Percentiles rank a stretch among this genome's conserved stretches.
Conservation (phyloP, 2,797 vertebrate species). For the Diplodus sargus region DNA sequence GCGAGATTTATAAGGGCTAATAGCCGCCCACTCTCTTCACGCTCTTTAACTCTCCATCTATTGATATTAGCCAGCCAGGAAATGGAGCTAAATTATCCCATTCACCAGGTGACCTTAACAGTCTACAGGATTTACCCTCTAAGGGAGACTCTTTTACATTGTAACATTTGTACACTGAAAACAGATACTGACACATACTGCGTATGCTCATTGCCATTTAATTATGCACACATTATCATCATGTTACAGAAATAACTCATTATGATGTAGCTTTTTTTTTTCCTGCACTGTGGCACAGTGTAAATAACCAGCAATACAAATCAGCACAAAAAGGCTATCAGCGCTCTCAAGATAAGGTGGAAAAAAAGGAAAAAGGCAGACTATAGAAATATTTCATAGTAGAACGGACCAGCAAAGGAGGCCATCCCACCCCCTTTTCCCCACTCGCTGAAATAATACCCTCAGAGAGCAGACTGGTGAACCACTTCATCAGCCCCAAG, state of each 20-base stretch:
- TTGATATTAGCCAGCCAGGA: conserved; percentile 71
- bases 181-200: conserved; percentile 5
- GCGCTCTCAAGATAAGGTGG: conserved; percentile 25
- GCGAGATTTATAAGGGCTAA: conserved; percentile 70
- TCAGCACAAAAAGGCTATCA: conserved; percentile 30
- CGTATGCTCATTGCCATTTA: conserved; percentile 24
- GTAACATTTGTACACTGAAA: conserved; percentile 21
- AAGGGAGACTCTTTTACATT: conserved; percentile 27
- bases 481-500: conserved; percentile 59
- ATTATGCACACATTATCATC: conserved; percentile 33
- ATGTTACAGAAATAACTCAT: conserved; percentile 32
- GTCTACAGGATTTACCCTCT: conserved; percentile 66
- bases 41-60: conserved; percentile 75
- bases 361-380: conserved; percentile 36
- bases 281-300: neutral
- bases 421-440: conserved; percentile 53
- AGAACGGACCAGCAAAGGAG: conserved; percentile 57
- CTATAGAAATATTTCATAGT: conserved; percentile 47
- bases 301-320: conserved; percentile 23
- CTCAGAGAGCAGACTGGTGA: conserved; percentile 60
- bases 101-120: conserved; percentile 71
- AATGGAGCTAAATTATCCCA: conserved; percentile 76
- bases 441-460: conserved; percentile 47
- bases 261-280: neutral
- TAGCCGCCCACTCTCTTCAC: conserved; percentile 62